Evolutionary conservation across 2,797 vertebrate genomes (phyloP).

Genomic region (Poeciliopsis turneri): DNA sequence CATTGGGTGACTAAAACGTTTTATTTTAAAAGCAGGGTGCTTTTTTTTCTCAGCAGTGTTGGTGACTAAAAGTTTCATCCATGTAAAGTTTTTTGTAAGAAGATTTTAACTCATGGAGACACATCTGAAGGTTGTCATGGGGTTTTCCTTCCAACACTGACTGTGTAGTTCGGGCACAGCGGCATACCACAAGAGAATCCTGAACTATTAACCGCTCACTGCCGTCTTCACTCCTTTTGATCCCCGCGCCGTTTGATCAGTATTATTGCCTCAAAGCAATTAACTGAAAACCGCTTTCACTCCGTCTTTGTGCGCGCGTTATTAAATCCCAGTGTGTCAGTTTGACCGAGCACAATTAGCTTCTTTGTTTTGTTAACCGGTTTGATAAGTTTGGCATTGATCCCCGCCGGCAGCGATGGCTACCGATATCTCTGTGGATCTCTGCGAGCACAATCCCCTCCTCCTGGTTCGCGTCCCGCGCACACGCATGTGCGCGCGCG

Average conservation of each 20-base stretch:
- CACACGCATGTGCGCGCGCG: background rate
- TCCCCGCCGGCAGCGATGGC: slow-evolving; percentile 48
- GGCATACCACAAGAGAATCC: slow-evolving; percentile 45
- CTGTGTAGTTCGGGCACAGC: slow-evolving; percentile 29
- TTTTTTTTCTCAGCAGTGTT: background rate
- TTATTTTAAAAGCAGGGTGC: background rate
- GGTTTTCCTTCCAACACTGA: slow-evolving; percentile 33
- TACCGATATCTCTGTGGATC: slow-evolving; percentile 40
- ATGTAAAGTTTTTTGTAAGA: slow-evolving; percentile 18
- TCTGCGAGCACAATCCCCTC: slow-evolving; percentile 5
- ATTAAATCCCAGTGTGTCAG: slow-evolving; percentile 73
- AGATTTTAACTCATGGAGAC: slow-evolving; percentile 21
- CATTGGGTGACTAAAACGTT: background rate
- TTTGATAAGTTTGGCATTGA: slow-evolving; percentile 63
- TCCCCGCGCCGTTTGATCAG: slow-evolving; percentile 69
- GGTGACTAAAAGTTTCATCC: background rate
- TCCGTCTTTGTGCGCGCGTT: slow-evolving; percentile 44
- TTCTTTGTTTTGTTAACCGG: slow-evolving; percentile 68
- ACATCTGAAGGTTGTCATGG: slow-evolving; percentile 37
- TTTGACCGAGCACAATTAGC: slow-evolving; percentile 75
- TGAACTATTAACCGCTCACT: slow-evolving; percentile 48
- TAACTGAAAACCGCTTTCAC: slow-evolving; percentile 65
- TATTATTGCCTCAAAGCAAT: slow-evolving; percentile 74
- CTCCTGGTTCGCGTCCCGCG: slow-evolving; percentile 13
- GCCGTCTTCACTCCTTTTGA: slow-evolving; percentile 70